A percentile compares a stretch with the other conserved stretches of the same genome.
Evolutionary conservation across 2,888 invertebrate species (phyloP).

Genomic region (Parnassius orleans): DNA sequence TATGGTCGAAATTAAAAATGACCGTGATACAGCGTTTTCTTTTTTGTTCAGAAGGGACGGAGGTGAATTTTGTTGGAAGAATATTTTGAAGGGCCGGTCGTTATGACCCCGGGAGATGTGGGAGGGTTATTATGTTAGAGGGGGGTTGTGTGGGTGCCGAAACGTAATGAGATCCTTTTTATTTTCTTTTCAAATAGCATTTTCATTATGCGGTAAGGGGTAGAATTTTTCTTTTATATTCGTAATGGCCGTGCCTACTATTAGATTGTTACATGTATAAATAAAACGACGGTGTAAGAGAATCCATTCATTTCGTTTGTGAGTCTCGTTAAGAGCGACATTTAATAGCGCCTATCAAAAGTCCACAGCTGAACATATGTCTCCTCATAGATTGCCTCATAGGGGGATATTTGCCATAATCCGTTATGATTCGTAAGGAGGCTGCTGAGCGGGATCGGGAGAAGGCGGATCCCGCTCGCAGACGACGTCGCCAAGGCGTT

Average conservation of each 20-base stretch:
- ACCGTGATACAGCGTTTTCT: conserved; percentile 76
- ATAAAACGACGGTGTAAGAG: background rate
- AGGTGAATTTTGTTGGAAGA: conserved; percentile 68
- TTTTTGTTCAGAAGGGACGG: conserved; percentile 69
- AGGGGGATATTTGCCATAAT: no score
- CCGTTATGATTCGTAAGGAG: no score
- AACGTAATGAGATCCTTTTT: conserved; percentile 72
- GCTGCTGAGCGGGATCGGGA: no score
- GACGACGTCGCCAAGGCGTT: no score
- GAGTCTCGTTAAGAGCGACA: background rate
- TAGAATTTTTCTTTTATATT: conserved; percentile 30
- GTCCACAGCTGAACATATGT: no score
- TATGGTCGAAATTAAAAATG: conserved; percentile 76
- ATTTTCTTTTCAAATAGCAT: conserved; percentile 57
- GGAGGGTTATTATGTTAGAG: conserved; percentile 70
- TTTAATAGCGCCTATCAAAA: no score
- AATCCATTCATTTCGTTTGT: background rate
- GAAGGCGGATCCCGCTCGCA: no score
- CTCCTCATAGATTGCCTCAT: no score
- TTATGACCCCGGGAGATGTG: conserved; percentile 59
- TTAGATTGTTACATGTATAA: background rate
- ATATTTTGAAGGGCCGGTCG: conserved; percentile 70
- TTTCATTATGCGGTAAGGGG: conserved; percentile 53
- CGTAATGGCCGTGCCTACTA: background rate
- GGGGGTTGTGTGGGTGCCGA: conserved; percentile 53